Conservation (phyloP, 2,113 vertebrate genomes). For the Oryzias javanicus region DNA sequence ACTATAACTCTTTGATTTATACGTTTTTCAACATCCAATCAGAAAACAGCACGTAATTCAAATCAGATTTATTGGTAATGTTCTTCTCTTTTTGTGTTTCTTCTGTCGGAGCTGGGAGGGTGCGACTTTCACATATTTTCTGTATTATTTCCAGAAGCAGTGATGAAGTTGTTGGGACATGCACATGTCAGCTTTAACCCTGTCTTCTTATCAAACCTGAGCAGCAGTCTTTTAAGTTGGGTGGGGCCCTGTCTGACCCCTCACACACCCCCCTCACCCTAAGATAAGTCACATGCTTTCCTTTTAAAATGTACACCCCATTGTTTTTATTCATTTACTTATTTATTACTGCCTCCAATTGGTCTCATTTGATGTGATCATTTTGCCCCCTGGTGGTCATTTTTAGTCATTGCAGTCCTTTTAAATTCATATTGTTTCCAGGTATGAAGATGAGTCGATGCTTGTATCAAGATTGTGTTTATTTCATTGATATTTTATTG, state of each 20-base stretch:
- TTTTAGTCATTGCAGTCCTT: slow-evolving; percentile 20
- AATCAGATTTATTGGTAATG: neutral
- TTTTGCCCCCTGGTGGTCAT: slow-evolving; percentile 54
- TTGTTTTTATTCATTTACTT: neutral
- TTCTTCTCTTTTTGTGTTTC: neutral
- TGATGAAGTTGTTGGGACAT: slow-evolving; percentile 1
- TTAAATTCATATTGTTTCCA: neutral
- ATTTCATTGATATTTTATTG: slow-evolving; percentile 72
- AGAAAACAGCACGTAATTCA: neutral
- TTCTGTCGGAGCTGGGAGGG: neutral
- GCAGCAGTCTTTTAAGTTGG: neutral
- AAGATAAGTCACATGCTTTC: neutral
- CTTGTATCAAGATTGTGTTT: slow-evolving; percentile 55
- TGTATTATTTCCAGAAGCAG: slow-evolving; percentile 1
- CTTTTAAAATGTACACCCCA: neutral
- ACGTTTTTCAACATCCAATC: too few species aligned
- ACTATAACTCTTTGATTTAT: too few species aligned
- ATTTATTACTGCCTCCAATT: neutral
- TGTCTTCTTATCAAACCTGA: slow-evolving; percentile 31
- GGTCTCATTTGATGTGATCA: neutral
- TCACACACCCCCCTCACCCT: neutral
- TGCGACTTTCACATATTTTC: slow-evolving; percentile 1
- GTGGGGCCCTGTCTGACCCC: slow-evolving; percentile 12
- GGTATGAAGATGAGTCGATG: slow-evolving; percentile 30
- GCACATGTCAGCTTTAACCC: slow-evolving; percentile 8